These are phyloP conservation scores for Acrobasis consociella DNA, from an alignment of 2,888 invertebrate species.

Conservation along the genomic window DNA sequence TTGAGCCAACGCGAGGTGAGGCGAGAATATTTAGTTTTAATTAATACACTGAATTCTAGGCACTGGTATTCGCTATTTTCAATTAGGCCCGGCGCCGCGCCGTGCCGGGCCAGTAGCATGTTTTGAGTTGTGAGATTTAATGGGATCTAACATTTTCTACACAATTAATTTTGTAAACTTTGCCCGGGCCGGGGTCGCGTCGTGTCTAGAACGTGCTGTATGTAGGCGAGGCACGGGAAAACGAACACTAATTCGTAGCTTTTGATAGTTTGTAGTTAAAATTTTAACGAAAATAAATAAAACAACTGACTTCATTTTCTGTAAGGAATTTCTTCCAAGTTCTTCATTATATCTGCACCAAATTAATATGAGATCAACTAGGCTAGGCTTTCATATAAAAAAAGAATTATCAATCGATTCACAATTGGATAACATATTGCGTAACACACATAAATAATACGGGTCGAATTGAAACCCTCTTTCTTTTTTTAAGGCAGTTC, in stretches of 20 bases:
- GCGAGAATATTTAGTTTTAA: slow-evolving; percentile 78
- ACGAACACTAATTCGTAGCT: background rate
- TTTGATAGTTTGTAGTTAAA: too few relatives aligned
- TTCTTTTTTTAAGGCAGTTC: too few relatives aligned
- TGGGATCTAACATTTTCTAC: slow-evolving; percentile 61
- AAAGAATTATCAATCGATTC: too few relatives aligned
- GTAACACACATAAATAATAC: too few relatives aligned
- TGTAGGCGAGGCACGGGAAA: background rate
- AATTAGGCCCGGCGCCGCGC: slow-evolving; percentile 63
- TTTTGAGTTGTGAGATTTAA: slow-evolving; percentile 73
- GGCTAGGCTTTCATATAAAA: too few relatives aligned
- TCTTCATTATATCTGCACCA: too few relatives aligned
- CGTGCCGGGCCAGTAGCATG: slow-evolving; percentile 69
- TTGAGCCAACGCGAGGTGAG: slow-evolving; percentile 67
- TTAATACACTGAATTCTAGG: slow-evolving; percentile 73
- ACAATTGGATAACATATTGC: too few relatives aligned
- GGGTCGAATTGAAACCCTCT: too few relatives aligned
- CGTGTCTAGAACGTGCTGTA: slow-evolving; percentile 43
- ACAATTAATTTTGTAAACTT: slow-evolving; percentile 60
- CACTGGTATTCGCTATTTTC: slow-evolving; percentile 70
- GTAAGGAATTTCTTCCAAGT: too few relatives aligned
- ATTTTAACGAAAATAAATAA: too few relatives aligned
- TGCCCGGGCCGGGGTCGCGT: slow-evolving; percentile 45
- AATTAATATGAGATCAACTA: too few relatives aligned
- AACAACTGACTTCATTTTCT: too few relatives aligned